phyloP scores from a whole-genome alignment of 2,113 vertebrate genomes.

The Phyllostomus hastatus region DNA sequence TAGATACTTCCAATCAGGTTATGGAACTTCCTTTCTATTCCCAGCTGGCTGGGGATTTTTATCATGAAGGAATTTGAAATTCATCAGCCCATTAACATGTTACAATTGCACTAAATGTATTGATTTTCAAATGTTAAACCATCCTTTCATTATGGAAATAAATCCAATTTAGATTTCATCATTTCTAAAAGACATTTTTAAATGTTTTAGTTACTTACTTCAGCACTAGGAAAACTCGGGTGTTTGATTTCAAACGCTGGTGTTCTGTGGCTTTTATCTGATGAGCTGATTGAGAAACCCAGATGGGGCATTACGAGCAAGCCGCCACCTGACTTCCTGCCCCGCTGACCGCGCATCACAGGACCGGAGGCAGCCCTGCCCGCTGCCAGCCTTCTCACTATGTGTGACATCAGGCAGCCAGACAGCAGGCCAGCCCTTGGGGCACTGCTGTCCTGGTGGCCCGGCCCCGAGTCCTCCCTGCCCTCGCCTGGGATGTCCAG shows the following conservation, averaged over 20 bases:
- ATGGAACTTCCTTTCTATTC: not conserved
- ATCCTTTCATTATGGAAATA: not conserved
- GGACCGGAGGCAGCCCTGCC: not conserved
- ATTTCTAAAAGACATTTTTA: not conserved
- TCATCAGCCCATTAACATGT: not conserved
- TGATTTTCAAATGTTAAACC: not conserved
- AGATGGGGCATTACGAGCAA: not conserved
- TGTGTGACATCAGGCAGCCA: not conserved
- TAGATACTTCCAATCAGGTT: not conserved
- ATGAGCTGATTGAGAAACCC: not conserved
- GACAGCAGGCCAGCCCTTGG: not conserved
- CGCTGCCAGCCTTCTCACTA: conserved; percentile 35
- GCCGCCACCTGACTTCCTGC: not conserved
- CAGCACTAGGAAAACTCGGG: not conserved
- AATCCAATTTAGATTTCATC: not conserved
- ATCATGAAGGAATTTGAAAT: not conserved
- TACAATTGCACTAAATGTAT: not conserved
- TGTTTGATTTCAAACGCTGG: not conserved
- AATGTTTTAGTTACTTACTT: not conserved
- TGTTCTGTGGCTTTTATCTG: not conserved
- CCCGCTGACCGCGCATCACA: not conserved
- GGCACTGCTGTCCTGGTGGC: not conserved
- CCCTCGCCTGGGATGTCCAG: not conserved
- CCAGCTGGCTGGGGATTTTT: not conserved
- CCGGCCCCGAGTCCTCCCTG: not conserved